Evolutionary conservation across 2,113 vertebrate genomes (phyloP), one percentile per base, ranked within the genome.

Genomic region (Anser cygnoides): DNA sequence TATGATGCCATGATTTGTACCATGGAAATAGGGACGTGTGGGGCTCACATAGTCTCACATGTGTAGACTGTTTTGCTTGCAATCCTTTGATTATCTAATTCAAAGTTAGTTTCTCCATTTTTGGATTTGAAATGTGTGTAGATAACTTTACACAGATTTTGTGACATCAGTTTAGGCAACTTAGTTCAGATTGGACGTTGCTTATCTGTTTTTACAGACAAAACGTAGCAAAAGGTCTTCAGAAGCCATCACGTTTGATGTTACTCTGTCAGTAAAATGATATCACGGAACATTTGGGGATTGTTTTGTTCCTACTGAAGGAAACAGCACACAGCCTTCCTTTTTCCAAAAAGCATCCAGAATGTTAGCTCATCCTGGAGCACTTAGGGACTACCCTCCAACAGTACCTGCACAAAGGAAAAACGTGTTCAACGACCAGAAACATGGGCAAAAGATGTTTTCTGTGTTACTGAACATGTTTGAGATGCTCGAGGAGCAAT

Each of bases 331-430:
- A 72, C 10, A 59, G 12, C 6, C 33, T 55, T 37, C 19, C 61
- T 65, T 91, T 87, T 63, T 25, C 71, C 35, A 55, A 49, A 72
- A 57, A 33, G 12, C 18, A 55, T 12, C 28, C 52, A 5, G 20
- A 66, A 23, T 7, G 1, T 62, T n/a, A 29, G 17, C 44, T 62
- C 18, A 41, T 62, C 6, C 33, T 43, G 22, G 44, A 39, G 23
- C 6, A 3, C 5, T 68, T 12, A 3, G 20, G 22, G n/a, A 12
- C 74, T 71, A 23, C 31, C 23, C 46, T 54, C 29, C 49, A 59
- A 3, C 0, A 1, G 12, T 3, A 90, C 49, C 37, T 20, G 16
- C 23, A 13, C 0, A 10, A 41, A 37, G 25, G 17, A 54, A 50
- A 70, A 52, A 35, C 7, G 10, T 46, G 22, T 13, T 25, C 39